These are phyloP conservation scores for Cheilosia pagana DNA, from an alignment of 2,888 invertebrate species.

Conservation along the genomic window DNA sequence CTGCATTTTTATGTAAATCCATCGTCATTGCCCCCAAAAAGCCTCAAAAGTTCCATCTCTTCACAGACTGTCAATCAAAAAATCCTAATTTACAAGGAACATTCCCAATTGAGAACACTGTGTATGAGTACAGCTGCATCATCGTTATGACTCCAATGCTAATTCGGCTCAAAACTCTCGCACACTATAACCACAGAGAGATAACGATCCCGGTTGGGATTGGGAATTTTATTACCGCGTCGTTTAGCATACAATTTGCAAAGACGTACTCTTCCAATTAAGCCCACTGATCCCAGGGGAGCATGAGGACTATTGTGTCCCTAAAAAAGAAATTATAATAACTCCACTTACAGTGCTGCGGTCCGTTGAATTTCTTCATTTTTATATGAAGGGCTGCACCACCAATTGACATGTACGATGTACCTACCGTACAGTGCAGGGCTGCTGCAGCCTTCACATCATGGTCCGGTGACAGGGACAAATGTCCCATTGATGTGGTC, in stretches of 20 bases:
- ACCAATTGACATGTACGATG: constrained; percentile 72
- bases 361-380: constrained; percentile 69
- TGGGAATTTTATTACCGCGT: constrained; percentile 69
- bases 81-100: constrained; percentile 70
- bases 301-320: constrained; percentile 51
- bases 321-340: constrained; percentile 74
- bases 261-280: constrained; percentile 68
- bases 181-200: constrained; percentile 32
- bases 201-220: constrained; percentile 64
- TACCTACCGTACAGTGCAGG: constrained; percentile 36
- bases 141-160: constrained; percentile 73
- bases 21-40: constrained; percentile 50
- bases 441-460: constrained; percentile 49
- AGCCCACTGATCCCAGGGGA: constrained; percentile 61
- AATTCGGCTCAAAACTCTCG: constrained; percentile 62
- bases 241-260: constrained; percentile 75
- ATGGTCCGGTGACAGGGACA: constrained; percentile 70
- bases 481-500: constrained; percentile 55
- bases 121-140: constrained; percentile 48
- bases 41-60: constrained; percentile 46
- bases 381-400: constrained; percentile 67
- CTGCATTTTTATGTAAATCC: constrained; percentile 55
- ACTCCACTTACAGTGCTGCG: constrained; percentile 59
- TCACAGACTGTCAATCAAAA: constrained; percentile 71
- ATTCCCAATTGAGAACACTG: constrained; percentile 55